Conservation (phyloP, 2,888 invertebrate species). For the Machimus atricapillus region DNA sequence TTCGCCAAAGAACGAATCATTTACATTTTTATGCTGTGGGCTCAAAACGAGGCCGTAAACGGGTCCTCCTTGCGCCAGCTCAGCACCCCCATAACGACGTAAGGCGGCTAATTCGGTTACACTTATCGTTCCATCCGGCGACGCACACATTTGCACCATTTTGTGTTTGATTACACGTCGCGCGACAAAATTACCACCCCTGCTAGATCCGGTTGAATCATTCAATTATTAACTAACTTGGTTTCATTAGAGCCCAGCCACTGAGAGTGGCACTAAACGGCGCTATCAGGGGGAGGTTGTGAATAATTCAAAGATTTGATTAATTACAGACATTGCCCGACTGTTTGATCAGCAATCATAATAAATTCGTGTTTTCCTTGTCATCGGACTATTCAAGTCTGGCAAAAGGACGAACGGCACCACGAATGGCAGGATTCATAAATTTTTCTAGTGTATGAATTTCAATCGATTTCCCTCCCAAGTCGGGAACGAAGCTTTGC, state of each 20-base stretch:
- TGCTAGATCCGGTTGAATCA: background rate
- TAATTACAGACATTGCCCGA: conserved; percentile 43
- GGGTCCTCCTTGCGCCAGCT: background rate
- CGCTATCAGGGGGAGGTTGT: conserved; percentile 26
- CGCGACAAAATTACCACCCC: conserved; percentile 18
- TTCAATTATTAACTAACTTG: conserved; percentile 24
- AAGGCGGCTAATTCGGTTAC: conserved; percentile 3
- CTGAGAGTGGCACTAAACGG: conserved; percentile 6
- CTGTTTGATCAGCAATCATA: conserved; percentile 42
- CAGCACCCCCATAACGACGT: background rate
- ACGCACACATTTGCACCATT: background rate
- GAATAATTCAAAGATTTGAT: conserved; percentile 47
- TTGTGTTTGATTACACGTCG: conserved; percentile 22
- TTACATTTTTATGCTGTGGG: background rate
- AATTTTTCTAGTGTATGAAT: background rate
- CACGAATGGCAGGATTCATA: conserved; percentile 2
- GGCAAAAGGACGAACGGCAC: background rate
- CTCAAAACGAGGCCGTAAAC: background rate
- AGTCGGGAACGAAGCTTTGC: background rate
- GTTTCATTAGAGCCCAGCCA: background rate
- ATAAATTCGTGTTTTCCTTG: conserved; percentile 35
- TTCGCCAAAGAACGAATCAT: background rate
- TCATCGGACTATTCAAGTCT: background rate
- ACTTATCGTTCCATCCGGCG: background rate
- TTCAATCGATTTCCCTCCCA: background rate